Evolutionary conservation across 2,888 invertebrate species (phyloP).

Genomic region (Drosophila neonasuta): DNA sequence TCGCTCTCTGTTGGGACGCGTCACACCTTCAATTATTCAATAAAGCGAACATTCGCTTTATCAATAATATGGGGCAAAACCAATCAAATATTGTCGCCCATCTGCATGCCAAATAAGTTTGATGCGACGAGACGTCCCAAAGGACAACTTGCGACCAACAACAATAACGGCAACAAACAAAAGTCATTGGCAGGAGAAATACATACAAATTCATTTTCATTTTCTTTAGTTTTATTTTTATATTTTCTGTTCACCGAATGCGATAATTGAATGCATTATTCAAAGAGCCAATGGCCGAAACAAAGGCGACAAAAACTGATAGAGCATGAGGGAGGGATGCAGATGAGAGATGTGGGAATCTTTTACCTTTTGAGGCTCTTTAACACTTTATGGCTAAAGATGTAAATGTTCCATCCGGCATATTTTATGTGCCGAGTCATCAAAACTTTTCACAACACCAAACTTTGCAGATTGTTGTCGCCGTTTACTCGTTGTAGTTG

Average conservation of each 20-base stretch:
- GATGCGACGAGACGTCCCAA: slow-evolving; percentile 20
- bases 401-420: slow-evolving; percentile 66
- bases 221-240: slow-evolving; percentile 17
- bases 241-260: slow-evolving; percentile 18
- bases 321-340: neutral
- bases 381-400: slow-evolving; percentile 59
- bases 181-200: slow-evolving; percentile 1
- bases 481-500: slow-evolving; percentile 8
- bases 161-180: neutral
- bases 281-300: slow-evolving; percentile 26
- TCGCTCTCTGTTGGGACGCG: neutral
- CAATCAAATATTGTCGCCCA: slow-evolving; percentile 47
- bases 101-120: slow-evolving; percentile 43
- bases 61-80: slow-evolving; percentile 26
- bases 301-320: neutral
- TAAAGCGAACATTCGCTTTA: slow-evolving; percentile 27
- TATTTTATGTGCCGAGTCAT: slow-evolving; percentile 67
- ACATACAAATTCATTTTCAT: neutral
- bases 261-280: slow-evolving; percentile 71
- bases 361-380: slow-evolving; percentile 64
- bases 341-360: slow-evolving; percentile 19
- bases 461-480: slow-evolving; percentile 40
- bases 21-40: slow-evolving; percentile 16
- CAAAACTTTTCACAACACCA: slow-evolving; percentile 57
- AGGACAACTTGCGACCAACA: slow-evolving; percentile 12